Percentiles rank a stretch among this genome's conserved stretches.
These are phyloP conservation scores for Oenanthe oenanthe DNA, from an alignment of 2,113 vertebrate genomes.

Conservation along the genomic window DNA sequence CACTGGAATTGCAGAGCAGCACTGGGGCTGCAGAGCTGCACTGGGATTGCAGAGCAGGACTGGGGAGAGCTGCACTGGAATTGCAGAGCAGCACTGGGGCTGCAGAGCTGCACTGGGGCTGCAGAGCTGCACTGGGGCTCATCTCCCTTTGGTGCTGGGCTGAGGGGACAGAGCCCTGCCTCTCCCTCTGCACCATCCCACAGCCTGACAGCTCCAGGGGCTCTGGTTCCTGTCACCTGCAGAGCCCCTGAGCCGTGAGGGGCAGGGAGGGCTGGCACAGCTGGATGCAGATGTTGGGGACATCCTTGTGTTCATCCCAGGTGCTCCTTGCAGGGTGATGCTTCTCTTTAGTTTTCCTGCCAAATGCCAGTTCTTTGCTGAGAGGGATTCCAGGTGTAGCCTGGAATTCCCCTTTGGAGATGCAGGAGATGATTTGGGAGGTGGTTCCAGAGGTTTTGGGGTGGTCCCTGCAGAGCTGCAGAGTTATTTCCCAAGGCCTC, in stretches of 20 bases:
- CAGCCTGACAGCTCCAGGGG: background rate
- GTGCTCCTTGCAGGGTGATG: background rate
- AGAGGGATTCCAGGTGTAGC: background rate
- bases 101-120: no score
- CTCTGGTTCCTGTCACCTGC: background rate
- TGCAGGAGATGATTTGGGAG: background rate
- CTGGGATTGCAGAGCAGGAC: no score
- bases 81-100: no score
- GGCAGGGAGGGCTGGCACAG: fast-evolving
- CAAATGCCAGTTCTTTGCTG: background rate
- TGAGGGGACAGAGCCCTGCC: background rate
- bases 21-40: no score
- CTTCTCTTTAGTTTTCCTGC: background rate
- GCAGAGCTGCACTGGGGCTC: no score
- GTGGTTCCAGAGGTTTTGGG: background rate
- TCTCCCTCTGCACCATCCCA: background rate
- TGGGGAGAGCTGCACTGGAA: no score
- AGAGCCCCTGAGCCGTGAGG: fast-evolving
- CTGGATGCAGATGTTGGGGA: background rate
- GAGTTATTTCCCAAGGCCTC: background rate
- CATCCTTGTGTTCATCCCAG: fast-evolving
- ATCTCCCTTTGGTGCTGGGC: background rate
- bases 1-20: no score
- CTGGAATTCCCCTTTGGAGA: background rate
- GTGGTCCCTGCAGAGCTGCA: background rate